Base-by-base conservation (phyloP, 2,797 vertebrate species). In the Bovichtus variegatus region DNA sequence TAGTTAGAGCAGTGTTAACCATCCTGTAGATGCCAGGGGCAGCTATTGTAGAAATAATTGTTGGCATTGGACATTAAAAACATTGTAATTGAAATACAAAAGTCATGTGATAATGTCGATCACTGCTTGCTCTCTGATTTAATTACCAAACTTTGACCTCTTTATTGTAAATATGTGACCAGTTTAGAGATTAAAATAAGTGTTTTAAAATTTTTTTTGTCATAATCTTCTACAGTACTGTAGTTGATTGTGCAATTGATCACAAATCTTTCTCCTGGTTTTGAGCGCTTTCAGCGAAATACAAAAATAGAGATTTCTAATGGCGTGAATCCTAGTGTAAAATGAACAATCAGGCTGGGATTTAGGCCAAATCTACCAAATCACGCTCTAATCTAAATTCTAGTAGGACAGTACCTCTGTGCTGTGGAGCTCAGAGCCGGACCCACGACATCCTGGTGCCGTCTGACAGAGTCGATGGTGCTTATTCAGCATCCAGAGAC, bases 401-500 rank as follows among this genome's bases (percentile, higher is more conserved):
- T 21, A 21, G 16, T 31, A 11, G 23, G 46, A 49, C 46, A 43
- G 58, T 29, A 16, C n/a, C 18, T 46, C 1, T 63, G 59, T 61
- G 67, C 66, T 43, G 65, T 65, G 57, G 53, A 66, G 58, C 59
- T 80, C 51, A 2, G 72, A 59, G 41, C 43, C 40, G 49, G 25
- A 64, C 77, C 43, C 31, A 13, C 70, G 63, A 65, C 43, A 76
- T 80, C 62, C 47, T 25, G 76, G 54, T 58, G 77, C 69, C 70
- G 58, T 80, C 76, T 79, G 49, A 80, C 25, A 49, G 80, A 66
- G 75, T 86, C 63, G 25, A 61, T 65, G 65, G 53, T 74, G 89
- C 87, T 90, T 85, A 88, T 77, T 87, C 72, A 93, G 89, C 87
- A 90, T 59, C 71, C 72, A 38, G 80, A 83, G 79, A 83, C 72